Evolutionary conservation across 2,113 vertebrate genomes (phyloP), one percentile per base, ranked within the genome.

Genomic region (Irena cyanogastra): DNA sequence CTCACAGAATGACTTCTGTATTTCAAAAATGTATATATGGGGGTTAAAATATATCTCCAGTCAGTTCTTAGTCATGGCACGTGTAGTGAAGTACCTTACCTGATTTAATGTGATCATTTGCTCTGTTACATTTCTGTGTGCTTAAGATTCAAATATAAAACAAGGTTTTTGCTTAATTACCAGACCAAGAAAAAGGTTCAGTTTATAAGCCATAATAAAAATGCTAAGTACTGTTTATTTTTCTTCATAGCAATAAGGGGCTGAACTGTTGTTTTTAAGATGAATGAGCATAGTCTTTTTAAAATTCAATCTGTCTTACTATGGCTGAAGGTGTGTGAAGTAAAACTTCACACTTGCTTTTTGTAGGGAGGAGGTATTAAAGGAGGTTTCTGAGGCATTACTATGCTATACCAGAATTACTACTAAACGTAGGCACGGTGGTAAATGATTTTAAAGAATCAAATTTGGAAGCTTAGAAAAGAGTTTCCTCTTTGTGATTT

Each of bases 311-410:
- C 52, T 82, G 35, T 79, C 45, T 87, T 60, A n/a, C 31, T 64
- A 24, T 9, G 35, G 47, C 33, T 88, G 49, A 90, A 45, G 45
- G 30, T 26, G 11, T 72, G 18, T 37, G n/a, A 91, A 96, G 54
- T 88, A 74, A 93, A 94, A 88, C n/a, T n/a, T n/a, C n/a, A n/a
- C n/a, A 33, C 66, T 83, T 93, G 41, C 9, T 69, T 93, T 94
- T 49, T 74, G n/a, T 65, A 59, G 13, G 35, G 30, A 91, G 33
- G 19, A 41, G 45, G 19, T 93, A 82, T 65, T 79, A 49, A 76
- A 70, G 47, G 39, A 45, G 16, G 14, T 30, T 79, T 94, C 56
- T 79, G 57, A 79, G 66, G 24, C 37, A 59, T 71, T 49, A 8
- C n/a, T 59, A 0, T 61, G 15, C 64, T 75, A 30, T 87, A 75